Evolutionary conservation across 2,888 invertebrate species (phyloP), one percentile per base, ranked within the genome.

Genomic region (Cancer borealis): DNA sequence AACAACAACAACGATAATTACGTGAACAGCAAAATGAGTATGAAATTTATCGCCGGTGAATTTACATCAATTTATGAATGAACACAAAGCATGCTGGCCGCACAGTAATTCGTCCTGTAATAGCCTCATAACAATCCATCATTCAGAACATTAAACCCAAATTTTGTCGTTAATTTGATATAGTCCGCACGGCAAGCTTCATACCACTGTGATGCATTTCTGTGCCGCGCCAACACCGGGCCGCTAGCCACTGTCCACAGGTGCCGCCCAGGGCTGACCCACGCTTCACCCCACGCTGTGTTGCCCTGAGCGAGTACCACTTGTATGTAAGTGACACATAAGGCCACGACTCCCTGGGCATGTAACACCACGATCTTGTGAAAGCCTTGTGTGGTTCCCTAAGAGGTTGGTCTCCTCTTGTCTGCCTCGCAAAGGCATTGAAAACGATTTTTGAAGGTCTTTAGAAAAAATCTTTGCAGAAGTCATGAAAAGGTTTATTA

Each of bases 101-200:
- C 54, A 21, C 26, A 39, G 66, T 91, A 91, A 91, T 91, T 66
- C 91, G 91, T 91, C 91, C 12, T 60, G 66, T 91, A 91, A 91
- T 91, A 66, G 91, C 21, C 46, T 91, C 91, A 91, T 91, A 91
- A 91, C 66, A 60, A 91, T 91, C 91, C 91, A 91, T 91, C 91
- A 91, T 91, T 91, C 60, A 66, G 47, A 45, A 91, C 91, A 91
- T 91, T 91, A 91, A 47, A 54, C 79, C 91, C 91, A 91, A 91
- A 91, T 91, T 91, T 91, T 91, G 45, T 46, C 91, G 66, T 66
- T 91, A 91, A 91, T 91, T 91, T 91, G 91, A 91, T 91, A 46
- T 90, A 91, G 91, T 45, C 47, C 17, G 39, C 91, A 21, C 91
- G 60, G 39, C n/a, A 46, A 26, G 45, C 91, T 12, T 39, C 66